Evolutionary conservation across 2,113 vertebrate genomes (phyloP).

Genomic region (Archocentrus centrarchus): DNA sequence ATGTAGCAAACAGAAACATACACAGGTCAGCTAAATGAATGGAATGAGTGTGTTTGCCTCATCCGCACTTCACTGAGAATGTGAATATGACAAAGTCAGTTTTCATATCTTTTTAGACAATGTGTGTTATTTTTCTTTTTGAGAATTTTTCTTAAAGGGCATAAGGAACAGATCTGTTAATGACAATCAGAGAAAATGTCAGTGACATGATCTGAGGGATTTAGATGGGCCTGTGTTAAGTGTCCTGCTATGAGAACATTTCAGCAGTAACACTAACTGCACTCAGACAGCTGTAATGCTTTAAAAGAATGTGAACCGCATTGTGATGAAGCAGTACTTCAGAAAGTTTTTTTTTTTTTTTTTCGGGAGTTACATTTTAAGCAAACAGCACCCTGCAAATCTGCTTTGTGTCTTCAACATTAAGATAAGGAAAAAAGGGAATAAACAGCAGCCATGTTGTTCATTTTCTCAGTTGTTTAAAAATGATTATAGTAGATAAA

Average conservation of each 20-base stretch:
- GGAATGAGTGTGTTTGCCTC: background rate
- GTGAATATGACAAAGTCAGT: background rate
- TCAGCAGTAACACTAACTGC: background rate
- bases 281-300: constrained; percentile 48
- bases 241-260: constrained; percentile 13
- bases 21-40: background rate
- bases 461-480: background rate
- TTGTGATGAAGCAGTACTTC: background rate
- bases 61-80: background rate
- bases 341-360: background rate
- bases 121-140: background rate
- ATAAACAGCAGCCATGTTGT: background rate
- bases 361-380: background rate
- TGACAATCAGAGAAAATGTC: constrained; percentile 15
- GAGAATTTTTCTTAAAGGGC: background rate
- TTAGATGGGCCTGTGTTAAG: constrained; percentile 25
- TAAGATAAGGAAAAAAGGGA: background rate
- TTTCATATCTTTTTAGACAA: background rate
- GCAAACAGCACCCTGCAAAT: background rate
- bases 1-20: background rate
- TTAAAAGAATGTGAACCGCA: constrained; percentile 16
- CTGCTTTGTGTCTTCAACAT: background rate
- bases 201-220: constrained; percentile 26
- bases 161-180: background rate
- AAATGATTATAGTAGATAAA: background rate